Evolutionary conservation across 2,888 invertebrate species (phyloP), one percentile per base, ranked within the genome.

Genomic region (Osmoderma eremita): DNA sequence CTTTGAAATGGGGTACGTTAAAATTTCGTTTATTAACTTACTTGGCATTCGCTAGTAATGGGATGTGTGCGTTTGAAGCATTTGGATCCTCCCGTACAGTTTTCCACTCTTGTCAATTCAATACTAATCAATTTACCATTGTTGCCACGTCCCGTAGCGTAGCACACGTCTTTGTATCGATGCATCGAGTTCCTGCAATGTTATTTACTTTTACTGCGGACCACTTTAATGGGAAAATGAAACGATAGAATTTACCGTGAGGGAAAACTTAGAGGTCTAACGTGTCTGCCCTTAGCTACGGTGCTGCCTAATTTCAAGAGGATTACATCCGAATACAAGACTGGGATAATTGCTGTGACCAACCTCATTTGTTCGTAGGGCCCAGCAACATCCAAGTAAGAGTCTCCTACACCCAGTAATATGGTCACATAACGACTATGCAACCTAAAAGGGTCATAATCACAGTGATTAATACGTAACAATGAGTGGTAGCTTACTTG

Each of bases 341-440:
- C 79, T 1, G 79, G 78, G 71, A 86, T 86, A 3, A 87, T 84
- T 30, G 86, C 86, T 70, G 89, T 86, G 2, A 94, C 84, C 64
- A 84, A 81, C 30, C 85, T 83, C n/a, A 87, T 84, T 83, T 92
- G 90, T 78, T 94, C 92, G 76, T 90, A 86, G 3, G 90, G 88
- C 42, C 91, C 89, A 68, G 84, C 83, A 3, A 87, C 83, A 53
- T 85, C 81, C 39, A 85, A 80, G 69, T 89, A 82, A 0, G 86
- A 85, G 76, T 87, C 86, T 13, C 89, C 86, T 17, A 88, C 87
- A n/a, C 94, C 94, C 48, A 93, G 79, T 8, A 91, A 78, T 3
- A 87, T 90, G 1, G 86, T 83, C 5, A 90, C 83, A 71, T 88
- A 89, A 75, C 88, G 84, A n/a, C 78, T 77, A 13, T 79, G 74